Percentiles rank a stretch among this genome's conserved stretches.
phyloP scores from a whole-genome alignment of 2,113 vertebrate species.

The Capreolus pygargus region DNA sequence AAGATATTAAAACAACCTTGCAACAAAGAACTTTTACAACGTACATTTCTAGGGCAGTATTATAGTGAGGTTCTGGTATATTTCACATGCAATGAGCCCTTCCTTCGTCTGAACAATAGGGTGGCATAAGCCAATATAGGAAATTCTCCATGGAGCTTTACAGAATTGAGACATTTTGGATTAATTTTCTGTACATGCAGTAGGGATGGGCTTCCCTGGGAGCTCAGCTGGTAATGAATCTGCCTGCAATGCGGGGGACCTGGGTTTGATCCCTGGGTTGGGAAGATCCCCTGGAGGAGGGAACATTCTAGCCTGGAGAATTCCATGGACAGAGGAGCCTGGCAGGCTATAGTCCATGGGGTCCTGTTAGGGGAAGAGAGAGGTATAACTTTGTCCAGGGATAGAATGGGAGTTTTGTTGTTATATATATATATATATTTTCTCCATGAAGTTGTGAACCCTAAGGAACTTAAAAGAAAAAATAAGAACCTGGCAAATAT shows the following conservation, averaged over 20 bases:
- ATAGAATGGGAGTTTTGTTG: background rate
- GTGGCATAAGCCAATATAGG: background rate
- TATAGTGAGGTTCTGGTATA: conserved; percentile 7
- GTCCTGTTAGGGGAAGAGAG: background rate
- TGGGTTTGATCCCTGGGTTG: background rate
- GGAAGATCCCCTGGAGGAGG: background rate
- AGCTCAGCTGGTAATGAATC: background rate
- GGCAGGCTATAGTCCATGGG: background rate
- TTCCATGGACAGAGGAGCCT: background rate
- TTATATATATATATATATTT: background rate
- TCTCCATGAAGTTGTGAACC: background rate
- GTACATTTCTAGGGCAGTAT: background rate
- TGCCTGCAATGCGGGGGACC: background rate
- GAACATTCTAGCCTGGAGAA: background rate
- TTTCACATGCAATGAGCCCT: conserved; percentile 34
- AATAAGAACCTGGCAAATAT: background rate
- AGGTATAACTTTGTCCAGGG: background rate
- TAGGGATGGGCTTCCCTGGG: background rate
- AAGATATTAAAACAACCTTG: conserved; percentile 2
- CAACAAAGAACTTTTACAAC: background rate
- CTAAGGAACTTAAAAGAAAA: background rate
- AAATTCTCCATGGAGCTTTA: background rate
- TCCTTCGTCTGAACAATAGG: conserved; percentile 16
- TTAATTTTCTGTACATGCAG: background rate
- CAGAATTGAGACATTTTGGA: background rate